Base-by-base conservation (phyloP, 2,888 invertebrate genomes). In the Prosopocoilus inquinatus region DNA sequence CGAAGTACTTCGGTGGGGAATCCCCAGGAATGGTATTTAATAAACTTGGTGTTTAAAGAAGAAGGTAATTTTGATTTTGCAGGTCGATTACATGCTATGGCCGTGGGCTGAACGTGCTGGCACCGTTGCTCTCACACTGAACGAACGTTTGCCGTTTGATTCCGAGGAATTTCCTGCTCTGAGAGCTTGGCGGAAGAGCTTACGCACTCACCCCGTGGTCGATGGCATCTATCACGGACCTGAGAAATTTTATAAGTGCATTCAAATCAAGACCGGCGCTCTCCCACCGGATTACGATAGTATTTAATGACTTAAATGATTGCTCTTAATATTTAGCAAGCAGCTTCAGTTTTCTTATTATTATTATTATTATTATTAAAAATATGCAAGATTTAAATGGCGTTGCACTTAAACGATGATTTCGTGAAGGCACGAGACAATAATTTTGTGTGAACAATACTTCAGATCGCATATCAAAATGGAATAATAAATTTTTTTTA, bases 71-170 rank as follows among this genome's bases (percentile, higher is more conserved):
- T 39, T 49, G 3, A 33, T 9, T 12, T 58, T 57, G 3, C 33
- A 72, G 73, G 65, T 72, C 15, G 75, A 75, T 62, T 75, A 71
- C 51, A 72, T 74, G 71, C 43, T 75, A 41, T 75, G 75, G 75
- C 75, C 75, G 3, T 75, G 72, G 73, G 74, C 66, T 9, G 74
- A 74, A 61, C 55, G 73, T 16, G 67, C 67, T 9, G 70, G 68
- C 3, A 52, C 60, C 8, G 51, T 72, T 36, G 59, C 56, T 9
- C 56, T 73, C 11, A 65, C 65, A 45, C 55, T 73, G 8, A 67
- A 66, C 0, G 57, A 65, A 47, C 65, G 66, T 39, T 57, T 74
- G 33, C 72, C 74, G 5, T 44, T 75, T 2, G 52, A 58, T 44
- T 65, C 69, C 3, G 55, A 61, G 13, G 64, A 74, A 8, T 65